These are phyloP conservation scores for Epizoanthus rinbou DNA, from an alignment of 92 coral and sea anemone species.

Conservation along the genomic window DNA sequence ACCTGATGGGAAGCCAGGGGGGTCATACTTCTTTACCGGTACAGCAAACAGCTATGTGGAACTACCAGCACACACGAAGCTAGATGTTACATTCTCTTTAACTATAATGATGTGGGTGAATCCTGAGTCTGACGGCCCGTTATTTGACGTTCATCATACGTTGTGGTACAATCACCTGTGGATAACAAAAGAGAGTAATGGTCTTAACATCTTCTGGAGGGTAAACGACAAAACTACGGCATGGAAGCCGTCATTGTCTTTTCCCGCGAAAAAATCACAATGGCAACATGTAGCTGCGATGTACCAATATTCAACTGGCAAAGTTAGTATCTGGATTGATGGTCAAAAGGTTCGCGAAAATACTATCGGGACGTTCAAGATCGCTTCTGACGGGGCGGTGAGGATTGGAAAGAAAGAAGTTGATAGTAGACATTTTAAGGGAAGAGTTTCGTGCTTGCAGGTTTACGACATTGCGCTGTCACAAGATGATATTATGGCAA, in stretches of 20 bases:
- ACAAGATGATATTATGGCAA: conserved; percentile 5
- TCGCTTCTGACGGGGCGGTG: background rate
- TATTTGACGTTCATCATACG: conserved; percentile 13
- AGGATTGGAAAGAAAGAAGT: conserved; percentile 28
- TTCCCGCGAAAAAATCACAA: background rate
- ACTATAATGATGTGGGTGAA: conserved; percentile 47
- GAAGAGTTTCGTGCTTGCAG: conserved; percentile 31
- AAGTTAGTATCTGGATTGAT: conserved; percentile 7
- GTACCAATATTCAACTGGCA: background rate
- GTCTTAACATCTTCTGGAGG: background rate
- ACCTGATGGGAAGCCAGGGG: conserved; percentile 43
- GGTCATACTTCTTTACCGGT: conserved; percentile 42
- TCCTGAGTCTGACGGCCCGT: conserved; percentile 31
- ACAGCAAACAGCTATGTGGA: conserved; percentile 26
- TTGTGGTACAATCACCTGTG: conserved; percentile 22
- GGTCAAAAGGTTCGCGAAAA: background rate
- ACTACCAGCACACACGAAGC: conserved; percentile 3
- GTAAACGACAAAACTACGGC: background rate
- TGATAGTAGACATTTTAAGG: conserved; percentile 30
- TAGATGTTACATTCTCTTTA: conserved; percentile 12
- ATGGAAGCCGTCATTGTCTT: accelerated
- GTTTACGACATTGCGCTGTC: conserved; percentile 40
- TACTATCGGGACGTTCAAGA: background rate
- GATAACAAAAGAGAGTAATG: background rate
- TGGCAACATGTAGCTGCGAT: conserved; percentile 40